Evolutionary conservation across 2,113 vertebrate genomes (phyloP).

Genomic region (Mirza zaza): DNA sequence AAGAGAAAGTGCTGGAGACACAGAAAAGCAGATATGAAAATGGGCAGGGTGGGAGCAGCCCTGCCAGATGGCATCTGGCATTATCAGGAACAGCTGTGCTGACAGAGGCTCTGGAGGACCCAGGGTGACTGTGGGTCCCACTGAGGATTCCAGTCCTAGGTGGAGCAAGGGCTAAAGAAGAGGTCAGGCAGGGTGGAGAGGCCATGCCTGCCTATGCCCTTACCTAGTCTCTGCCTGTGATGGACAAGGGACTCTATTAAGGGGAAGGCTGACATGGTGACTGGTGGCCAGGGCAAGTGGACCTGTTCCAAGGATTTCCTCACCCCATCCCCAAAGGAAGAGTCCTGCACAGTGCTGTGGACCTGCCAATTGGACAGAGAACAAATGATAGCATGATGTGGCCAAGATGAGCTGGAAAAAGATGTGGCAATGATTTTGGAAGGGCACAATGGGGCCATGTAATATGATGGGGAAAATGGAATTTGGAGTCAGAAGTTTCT

Average conservation of each 20-base stretch:
- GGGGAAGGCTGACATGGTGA: background rate
- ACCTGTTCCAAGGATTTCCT: background rate
- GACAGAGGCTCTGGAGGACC: background rate
- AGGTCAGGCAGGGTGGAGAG: background rate
- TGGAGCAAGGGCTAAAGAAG: background rate
- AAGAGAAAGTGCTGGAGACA: conserved; percentile 20
- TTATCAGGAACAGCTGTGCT: conserved; percentile 22
- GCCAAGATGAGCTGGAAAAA: background rate
- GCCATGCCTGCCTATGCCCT: background rate
- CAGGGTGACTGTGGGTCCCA: background rate
- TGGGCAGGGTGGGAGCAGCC: background rate
- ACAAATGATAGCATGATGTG: background rate
- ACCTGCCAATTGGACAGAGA: background rate
- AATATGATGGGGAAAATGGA: background rate
- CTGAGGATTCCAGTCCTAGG: background rate
- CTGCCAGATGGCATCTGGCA: conserved; percentile 8
- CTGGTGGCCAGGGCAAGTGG: background rate
- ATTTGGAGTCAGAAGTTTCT: background rate
- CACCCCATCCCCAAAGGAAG: background rate
- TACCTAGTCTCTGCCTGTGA: background rate
- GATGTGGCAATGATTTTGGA: background rate
- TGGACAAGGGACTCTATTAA: background rate
- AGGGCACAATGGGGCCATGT: background rate
- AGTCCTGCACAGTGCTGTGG: background rate
- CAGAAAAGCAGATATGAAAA: conserved; percentile 45